Conservation (phyloP, 2,113 vertebrate genomes). For the Tricholaema leucomelas region DNA sequence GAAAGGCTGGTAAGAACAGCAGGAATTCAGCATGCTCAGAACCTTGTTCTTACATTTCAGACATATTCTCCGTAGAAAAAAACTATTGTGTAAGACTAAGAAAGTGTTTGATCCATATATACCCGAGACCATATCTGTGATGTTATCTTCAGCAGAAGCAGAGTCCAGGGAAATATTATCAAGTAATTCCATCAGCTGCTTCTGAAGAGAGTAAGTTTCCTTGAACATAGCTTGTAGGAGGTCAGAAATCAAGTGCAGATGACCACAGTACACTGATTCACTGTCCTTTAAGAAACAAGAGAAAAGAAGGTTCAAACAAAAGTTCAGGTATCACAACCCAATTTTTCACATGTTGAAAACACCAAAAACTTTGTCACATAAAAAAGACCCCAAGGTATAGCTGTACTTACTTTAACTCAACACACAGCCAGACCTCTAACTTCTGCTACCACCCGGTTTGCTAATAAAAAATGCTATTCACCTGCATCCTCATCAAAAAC, state of each 20-base stretch:
- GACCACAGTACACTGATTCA: conserved; percentile 86
- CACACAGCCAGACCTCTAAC: not conserved
- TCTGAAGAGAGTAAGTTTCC: conserved; percentile 91
- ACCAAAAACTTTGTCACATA: not conserved
- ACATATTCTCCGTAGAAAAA: not conserved
- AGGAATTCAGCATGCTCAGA: not conserved
- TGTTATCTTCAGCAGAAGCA: conserved; percentile 73
- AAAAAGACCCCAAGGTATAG: not conserved
- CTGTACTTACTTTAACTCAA: not conserved
- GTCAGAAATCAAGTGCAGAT: conserved; percentile 89
- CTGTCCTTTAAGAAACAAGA: conserved; percentile 80
- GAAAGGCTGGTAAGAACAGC: not conserved
- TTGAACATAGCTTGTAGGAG: conserved; percentile 92
- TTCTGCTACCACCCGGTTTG: not conserved
- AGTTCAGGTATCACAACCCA: not conserved
- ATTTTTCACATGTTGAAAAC: not conserved
- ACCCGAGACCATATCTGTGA: conserved; percentile 85
- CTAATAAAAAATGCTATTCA: not conserved
- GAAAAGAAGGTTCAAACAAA: not conserved
- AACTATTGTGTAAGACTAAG: not conserved
- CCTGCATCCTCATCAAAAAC: not conserved
- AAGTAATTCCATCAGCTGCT: conserved; percentile 88
- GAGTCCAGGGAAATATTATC: conserved; percentile 81
- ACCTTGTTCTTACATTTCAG: not conserved
- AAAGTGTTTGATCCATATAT: not conserved